phyloP scores from a whole-genome alignment of 2,797 vertebrate genomes.

The Neostethus bicornis region DNA sequence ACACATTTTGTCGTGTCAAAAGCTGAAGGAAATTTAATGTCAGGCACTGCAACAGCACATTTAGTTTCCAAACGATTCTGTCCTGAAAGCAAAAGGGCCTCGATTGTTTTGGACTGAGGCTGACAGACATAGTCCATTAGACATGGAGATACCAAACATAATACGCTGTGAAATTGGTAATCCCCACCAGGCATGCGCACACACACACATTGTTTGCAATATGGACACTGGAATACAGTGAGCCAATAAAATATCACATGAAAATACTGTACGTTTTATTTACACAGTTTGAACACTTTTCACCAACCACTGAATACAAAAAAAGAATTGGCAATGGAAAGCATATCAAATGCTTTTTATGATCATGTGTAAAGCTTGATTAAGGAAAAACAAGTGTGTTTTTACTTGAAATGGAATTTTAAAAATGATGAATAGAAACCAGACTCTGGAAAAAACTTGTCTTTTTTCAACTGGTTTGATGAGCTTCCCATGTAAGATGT shows the following conservation, averaged over 20 bases:
- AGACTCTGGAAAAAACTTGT: conserved; percentile 31
- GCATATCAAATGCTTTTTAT: conserved; percentile 24
- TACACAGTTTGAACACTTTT: conserved; percentile 8
- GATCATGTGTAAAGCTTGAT: background rate
- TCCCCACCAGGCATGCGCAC: conserved; percentile 48
- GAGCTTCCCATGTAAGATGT: conserved; percentile 57
- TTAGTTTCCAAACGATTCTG: conserved; percentile 15
- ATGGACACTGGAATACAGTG: conserved; percentile 30
- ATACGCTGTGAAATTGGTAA: conserved; percentile 72
- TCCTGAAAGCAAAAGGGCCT: conserved; percentile 20
- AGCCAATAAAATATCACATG: conserved; percentile 30
- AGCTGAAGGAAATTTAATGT: conserved; percentile 3
- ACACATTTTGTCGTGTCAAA: conserved; percentile 17
- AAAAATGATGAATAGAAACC: conserved; percentile 28
- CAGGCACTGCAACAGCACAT: background rate
- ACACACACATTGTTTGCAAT: conserved; percentile 20
- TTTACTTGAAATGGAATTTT: too few relatives aligned
- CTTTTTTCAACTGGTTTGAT: conserved; percentile 63
- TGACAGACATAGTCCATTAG: conserved; percentile 67
- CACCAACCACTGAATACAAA: background rate
- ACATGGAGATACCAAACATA: conserved; percentile 66
- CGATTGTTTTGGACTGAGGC: conserved; percentile 32
- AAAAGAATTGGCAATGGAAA: background rate
- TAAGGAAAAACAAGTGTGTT: conserved; percentile 18
- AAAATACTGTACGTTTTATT: conserved; percentile 34